These are phyloP conservation scores for Nasonovia ribisnigri DNA, from an alignment of 2,888 invertebrate species.

Conservation along the genomic window DNA sequence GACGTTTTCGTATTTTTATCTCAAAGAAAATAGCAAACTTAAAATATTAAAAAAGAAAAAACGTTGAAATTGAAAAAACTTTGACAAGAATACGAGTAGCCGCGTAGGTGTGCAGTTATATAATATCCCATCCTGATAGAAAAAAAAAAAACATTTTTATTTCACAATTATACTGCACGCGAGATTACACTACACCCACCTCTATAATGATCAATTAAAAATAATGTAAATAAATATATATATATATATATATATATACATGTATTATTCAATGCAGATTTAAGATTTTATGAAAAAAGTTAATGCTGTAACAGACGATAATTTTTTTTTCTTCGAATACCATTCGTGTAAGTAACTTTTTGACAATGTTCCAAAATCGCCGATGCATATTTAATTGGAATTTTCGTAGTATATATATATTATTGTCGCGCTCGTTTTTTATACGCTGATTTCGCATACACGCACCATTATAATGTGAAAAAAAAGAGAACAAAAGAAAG, in stretches of 20 bases:
- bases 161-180: not conserved
- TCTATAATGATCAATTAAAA: not conserved
- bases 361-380: constrained; percentile 58
- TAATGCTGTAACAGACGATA: not conserved
- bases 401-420: not conserved
- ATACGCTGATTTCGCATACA: constrained; percentile 35
- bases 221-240: not conserved
- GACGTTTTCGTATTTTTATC: constrained; percentile 48
- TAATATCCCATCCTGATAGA: not conserved
- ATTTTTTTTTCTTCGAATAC: not conserved
- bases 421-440: not conserved
- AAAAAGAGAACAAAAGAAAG: constrained; percentile 52
- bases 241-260: too few species aligned
- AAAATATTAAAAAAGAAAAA: not conserved
- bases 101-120: not conserved
- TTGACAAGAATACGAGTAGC: not conserved
- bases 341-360: constrained; percentile 38
- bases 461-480: constrained; percentile 26
- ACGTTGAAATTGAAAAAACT: constrained; percentile 29
- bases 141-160: not conserved
- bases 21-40: constrained; percentile 37
- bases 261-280: not conserved
- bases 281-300: not conserved
- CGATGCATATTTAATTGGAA: constrained; percentile 57
- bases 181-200: not conserved